phyloP scores from a whole-genome alignment of 2,888 invertebrate genomes.

The Andrena flavipes region DNA sequence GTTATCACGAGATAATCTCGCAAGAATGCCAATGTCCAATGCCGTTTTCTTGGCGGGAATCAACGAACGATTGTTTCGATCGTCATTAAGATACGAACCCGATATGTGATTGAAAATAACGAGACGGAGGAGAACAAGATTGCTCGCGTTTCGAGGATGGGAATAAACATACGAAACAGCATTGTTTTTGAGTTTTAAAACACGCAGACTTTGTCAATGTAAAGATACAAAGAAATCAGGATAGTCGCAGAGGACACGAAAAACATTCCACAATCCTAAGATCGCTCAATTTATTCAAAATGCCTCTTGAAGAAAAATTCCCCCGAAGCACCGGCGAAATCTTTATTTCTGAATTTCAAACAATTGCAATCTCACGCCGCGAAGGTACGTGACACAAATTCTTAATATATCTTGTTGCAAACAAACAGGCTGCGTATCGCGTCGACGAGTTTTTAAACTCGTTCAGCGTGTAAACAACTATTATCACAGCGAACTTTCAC shows the following conservation, averaged over 20 bases:
- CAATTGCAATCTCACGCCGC: no score
- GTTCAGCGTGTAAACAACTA: constrained; percentile 3
- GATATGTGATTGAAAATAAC: background rate
- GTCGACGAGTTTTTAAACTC: background rate
- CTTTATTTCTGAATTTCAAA: no score
- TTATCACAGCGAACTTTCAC: constrained; percentile 10
- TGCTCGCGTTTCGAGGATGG: background rate
- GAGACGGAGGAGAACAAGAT: background rate
- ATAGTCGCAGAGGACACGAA: no score
- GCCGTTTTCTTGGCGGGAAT: background rate
- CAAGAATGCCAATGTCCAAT: background rate
- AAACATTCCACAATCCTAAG: no score
- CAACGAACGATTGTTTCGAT: background rate
- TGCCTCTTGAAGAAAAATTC: no score
- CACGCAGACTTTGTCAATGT: no score
- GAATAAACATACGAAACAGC: background rate
- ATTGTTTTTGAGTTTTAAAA: no score
- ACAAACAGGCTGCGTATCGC: background rate
- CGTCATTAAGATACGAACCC: background rate
- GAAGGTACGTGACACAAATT: no score
- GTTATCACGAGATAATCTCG: no score
- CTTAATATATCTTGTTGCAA: background rate
- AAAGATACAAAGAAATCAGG: no score
- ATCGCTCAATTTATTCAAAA: no score
- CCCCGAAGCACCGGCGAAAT: no score